These are phyloP conservation scores for Noctua comes DNA, from an alignment of 2,888 invertebrate genomes.

Conservation along the genomic window DNA sequence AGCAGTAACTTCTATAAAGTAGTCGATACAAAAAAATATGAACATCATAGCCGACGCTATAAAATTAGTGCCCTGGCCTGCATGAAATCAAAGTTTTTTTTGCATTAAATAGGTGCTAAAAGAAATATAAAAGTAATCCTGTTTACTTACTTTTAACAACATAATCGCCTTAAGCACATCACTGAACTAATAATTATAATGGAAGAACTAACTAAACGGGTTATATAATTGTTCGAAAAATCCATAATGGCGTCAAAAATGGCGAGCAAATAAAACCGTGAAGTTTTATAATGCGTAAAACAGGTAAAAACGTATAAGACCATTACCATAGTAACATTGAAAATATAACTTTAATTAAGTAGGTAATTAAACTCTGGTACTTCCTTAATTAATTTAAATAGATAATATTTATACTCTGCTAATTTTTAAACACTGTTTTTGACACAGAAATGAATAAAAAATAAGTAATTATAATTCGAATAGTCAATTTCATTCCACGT, in stretches of 20 bases:
- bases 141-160: slow-evolving; percentile 42
- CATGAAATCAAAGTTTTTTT: neutral
- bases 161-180: slow-evolving; percentile 16
- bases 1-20: neutral
- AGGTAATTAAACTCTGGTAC: neutral
- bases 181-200: neutral
- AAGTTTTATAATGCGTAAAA: neutral
- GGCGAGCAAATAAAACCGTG: neutral
- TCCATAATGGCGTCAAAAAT: slow-evolving; percentile 3
- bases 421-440: neutral
- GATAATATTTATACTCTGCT: neutral
- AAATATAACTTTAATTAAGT: neutral
- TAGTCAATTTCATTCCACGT: neutral
- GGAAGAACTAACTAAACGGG: neutral
- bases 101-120: neutral
- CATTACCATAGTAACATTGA: neutral
- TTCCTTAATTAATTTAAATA: neutral
- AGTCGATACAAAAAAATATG: neutral
- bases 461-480: neutral
- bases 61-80: neutral
- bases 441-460: neutral
- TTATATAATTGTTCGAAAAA: slow-evolving; percentile 6
- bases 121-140: neutral
- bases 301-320: neutral
- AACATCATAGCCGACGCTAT: neutral